phyloP scores from a whole-genome alignment of 2,888 invertebrate genomes.

The Piscicola geometra region DNA sequence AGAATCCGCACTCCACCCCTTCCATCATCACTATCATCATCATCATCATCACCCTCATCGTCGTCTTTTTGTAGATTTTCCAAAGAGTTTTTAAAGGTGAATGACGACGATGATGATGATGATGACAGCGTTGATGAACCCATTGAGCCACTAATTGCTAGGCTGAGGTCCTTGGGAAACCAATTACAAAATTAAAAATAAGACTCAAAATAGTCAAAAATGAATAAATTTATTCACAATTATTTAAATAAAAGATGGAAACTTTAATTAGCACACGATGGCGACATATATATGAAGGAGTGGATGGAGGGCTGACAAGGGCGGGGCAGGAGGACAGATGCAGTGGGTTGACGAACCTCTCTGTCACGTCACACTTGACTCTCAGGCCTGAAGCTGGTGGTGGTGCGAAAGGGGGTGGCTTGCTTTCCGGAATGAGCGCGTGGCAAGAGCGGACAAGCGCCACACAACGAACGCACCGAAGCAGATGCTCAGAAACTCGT shows the following conservation, averaged over 20 bases:
- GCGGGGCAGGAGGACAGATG: constrained; percentile 45
- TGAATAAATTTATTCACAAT: too few species aligned
- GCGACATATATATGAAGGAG: not conserved
- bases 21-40: constrained; percentile 23
- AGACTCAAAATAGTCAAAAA: too few species aligned
- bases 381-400: constrained; percentile 42
- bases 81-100: not conserved
- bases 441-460: too few species aligned
- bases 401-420: too few species aligned
- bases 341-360: constrained; percentile 46
- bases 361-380: constrained; percentile 50
- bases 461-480: constrained; percentile 42
- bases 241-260: too few species aligned
- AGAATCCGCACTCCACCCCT: constrained; percentile 46
- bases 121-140: not conserved
- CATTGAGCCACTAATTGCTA: not conserved
- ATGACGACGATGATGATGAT: not conserved
- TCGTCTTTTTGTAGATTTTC: not conserved
- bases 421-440: too few species aligned
- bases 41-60: constrained; percentile 27
- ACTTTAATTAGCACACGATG: not conserved
- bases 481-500: constrained; percentile 50
- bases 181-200: too few species aligned
- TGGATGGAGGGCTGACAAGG: not conserved
- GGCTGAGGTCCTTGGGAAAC: too few species aligned